Conservation (phyloP, 2,888 invertebrate genomes). For the Chesias legatella region DNA sequence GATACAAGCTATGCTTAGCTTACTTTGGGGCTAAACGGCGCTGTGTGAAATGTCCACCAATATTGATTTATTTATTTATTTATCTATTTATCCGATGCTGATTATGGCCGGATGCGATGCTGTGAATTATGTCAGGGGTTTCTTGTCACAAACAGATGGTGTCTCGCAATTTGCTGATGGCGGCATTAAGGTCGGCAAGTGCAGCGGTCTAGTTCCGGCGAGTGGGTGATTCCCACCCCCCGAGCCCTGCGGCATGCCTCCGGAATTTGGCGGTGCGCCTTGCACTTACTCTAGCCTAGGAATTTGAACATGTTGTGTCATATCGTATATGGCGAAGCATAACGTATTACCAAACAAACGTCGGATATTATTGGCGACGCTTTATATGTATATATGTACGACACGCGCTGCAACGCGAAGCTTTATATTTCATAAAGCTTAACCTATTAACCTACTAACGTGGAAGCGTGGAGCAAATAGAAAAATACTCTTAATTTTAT, state of each 20-base stretch:
- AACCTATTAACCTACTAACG: constrained; percentile 15
- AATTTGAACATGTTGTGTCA: constrained; percentile 42
- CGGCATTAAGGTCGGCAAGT: constrained; percentile 71
- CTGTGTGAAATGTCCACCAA: no score
- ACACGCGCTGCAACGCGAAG: constrained; percentile 16
- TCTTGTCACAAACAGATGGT: constrained; percentile 73
- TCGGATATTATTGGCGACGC: constrained; percentile 26
- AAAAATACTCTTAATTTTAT: no score
- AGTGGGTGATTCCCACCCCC: constrained; percentile 34
- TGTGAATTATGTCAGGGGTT: constrained; percentile 66
- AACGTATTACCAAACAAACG: constrained; percentile 39
- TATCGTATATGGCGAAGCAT: constrained; percentile 37
- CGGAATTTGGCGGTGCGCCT: constrained; percentile 73
- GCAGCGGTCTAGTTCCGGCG: constrained; percentile 56
- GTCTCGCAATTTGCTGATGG: constrained; percentile 79
- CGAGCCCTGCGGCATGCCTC: constrained; percentile 60
- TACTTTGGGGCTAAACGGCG: no score
- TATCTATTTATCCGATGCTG: constrained; percentile 47
- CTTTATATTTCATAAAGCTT: no score
- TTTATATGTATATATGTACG: constrained; percentile 4
- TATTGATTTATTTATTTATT: no score
- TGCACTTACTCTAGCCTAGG: constrained; percentile 56
- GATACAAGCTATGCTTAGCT: no score
- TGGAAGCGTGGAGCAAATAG: not conserved
- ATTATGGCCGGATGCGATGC: constrained; percentile 61